These are phyloP conservation scores for Pogona vitticeps DNA, from an alignment of 2,113 vertebrate species.

Conservation along the genomic window DNA sequence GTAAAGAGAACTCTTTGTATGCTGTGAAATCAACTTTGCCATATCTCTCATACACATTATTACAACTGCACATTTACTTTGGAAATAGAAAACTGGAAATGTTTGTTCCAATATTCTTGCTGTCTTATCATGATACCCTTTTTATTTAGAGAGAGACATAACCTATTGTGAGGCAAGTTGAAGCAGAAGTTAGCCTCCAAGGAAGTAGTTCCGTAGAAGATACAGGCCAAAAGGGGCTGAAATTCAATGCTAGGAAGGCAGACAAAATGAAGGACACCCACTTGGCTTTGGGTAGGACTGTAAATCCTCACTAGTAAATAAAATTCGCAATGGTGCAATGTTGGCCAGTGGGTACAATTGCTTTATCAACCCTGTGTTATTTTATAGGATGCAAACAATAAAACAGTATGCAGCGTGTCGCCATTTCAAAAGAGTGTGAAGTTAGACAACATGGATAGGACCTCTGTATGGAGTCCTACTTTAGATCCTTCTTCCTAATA, in stretches of 20 bases:
- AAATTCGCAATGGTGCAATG: no score
- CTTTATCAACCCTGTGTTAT: no score
- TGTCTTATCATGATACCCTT: neutral
- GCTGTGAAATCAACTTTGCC: neutral
- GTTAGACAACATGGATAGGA: no score
- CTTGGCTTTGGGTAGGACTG: neutral
- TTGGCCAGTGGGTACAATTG: no score
- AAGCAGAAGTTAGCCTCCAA: neutral
- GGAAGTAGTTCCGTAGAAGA: neutral
- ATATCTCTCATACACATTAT: neutral
- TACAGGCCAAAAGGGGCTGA: neutral
- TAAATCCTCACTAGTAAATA: neutral
- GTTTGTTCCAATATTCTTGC: neutral
- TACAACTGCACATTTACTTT: neutral
- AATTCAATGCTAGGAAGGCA: neutral
- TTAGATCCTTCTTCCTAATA: no score
- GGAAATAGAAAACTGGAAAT: neutral
- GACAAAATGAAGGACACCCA: no score
- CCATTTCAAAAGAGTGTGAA: no score
- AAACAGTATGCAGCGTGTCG: no score
- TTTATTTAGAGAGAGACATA: neutral
- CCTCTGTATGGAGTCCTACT: no score
- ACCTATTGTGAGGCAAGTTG: neutral
- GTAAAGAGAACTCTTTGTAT: neutral
- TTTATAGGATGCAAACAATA: no score